Conservation (phyloP, 1,140 invertebrate species). For the Saxidomus purpurata region DNA sequence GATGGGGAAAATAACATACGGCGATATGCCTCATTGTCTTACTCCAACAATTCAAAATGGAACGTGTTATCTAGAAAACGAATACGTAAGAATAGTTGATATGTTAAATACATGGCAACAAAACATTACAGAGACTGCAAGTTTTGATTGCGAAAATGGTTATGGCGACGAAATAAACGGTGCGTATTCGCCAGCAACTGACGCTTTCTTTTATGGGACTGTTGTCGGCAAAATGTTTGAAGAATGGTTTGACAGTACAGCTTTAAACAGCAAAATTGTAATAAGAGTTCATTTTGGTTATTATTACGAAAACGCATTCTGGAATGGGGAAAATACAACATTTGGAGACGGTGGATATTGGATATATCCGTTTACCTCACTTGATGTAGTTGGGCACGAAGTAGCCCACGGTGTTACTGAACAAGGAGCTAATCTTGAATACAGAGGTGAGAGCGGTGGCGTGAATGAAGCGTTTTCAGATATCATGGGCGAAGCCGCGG, state of each 20-base stretch:
- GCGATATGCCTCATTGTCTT: conserved; percentile 63
- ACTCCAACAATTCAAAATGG: conserved; percentile 23
- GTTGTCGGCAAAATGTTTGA: conserved; percentile 73
- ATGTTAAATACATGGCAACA: conserved; percentile 51
- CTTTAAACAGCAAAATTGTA: conserved; percentile 62
- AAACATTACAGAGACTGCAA: conserved; percentile 46
- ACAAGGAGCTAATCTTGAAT: conserved; percentile 70
- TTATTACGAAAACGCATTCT: conserved; percentile 68
- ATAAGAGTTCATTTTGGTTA: conserved; percentile 73
- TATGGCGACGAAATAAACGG: conserved; percentile 73
- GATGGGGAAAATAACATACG: conserved; percentile 71
- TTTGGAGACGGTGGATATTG: conserved; percentile 71
- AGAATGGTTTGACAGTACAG: conserved; percentile 67
- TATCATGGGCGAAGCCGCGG: conserved; percentile 73
- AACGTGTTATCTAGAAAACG: conserved; percentile 72
- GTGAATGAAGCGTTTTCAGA: conserved; percentile 80
- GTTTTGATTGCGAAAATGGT: conserved; percentile 56
- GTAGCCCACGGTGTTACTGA: conserved; percentile 76
- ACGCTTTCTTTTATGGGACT: conserved; percentile 74
- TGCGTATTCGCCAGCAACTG: conserved; percentile 72
- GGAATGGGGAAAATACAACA: conserved; percentile 65
- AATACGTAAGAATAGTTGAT: conserved; percentile 72
- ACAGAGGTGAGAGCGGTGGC: conserved; percentile 73
- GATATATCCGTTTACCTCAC: conserved; percentile 68
- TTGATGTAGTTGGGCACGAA: conserved; percentile 77